Conservation (phyloP, 2,113 vertebrate genomes). For the Stomatorhinus ivindoensis region DNA sequence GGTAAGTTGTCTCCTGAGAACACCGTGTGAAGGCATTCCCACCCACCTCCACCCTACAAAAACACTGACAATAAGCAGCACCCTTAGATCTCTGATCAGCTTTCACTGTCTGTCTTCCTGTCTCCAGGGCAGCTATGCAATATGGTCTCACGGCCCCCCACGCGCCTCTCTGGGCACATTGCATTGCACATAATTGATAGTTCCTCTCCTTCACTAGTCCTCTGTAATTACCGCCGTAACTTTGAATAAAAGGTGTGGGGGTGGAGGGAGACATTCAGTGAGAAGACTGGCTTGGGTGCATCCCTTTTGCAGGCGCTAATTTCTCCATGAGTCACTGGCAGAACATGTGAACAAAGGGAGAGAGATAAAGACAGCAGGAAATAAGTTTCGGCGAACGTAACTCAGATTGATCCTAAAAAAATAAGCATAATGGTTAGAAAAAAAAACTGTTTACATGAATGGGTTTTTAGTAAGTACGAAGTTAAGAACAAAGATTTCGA, state of each 20-base stretch:
- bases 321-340: constrained; percentile 20
- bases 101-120: constrained; percentile 4
- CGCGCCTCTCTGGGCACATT: not conserved
- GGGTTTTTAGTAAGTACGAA: not conserved
- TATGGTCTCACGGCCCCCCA: not conserved
- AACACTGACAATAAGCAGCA: constrained; percentile 1
- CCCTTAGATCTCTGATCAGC: not conserved
- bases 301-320: not conserved
- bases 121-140: not conserved
- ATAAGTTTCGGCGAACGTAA: not conserved
- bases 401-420: not conserved
- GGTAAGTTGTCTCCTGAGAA: not conserved
- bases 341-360: not conserved
- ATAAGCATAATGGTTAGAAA: not conserved
- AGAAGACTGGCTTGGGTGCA: constrained; percentile 2
- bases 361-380: not conserved
- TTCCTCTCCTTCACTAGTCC: constrained; percentile 10
- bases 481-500: not conserved
- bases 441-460: not conserved
- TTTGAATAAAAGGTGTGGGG: constrained; percentile 12
- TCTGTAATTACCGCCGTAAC: constrained; percentile 20
- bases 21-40: not conserved
- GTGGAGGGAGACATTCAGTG: not conserved
- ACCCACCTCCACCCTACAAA: not conserved
- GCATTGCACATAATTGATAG: constrained; percentile 21